These are phyloP conservation scores for Drosophila guanche DNA, from an alignment of 1,140 invertebrate genomes.

Conservation along the genomic window DNA sequence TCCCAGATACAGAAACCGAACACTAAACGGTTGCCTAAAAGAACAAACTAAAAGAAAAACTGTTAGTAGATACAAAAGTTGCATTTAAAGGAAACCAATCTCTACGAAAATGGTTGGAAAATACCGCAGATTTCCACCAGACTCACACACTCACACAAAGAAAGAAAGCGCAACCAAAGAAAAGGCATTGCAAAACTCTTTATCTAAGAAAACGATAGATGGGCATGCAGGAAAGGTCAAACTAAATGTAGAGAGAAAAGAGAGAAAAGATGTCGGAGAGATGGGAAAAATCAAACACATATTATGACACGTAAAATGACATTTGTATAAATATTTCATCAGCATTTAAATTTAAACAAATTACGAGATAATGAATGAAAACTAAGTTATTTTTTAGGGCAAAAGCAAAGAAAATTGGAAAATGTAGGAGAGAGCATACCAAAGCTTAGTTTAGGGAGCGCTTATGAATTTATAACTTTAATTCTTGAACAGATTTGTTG, in stretches of 20 bases:
- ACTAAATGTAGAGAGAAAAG: slow-evolving; percentile 28
- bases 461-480: slow-evolving; percentile 64
- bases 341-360: slow-evolving; percentile 77
- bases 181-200: slow-evolving; percentile 52
- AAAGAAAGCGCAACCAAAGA: slow-evolving; percentile 77
- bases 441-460: slow-evolving; percentile 74
- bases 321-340: slow-evolving; percentile 82
- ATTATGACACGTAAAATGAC: slow-evolving; percentile 73
- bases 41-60: slow-evolving; percentile 36
- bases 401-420: slow-evolving; percentile 22
- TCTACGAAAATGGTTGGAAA: slow-evolving; percentile 3
- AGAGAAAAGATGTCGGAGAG: slow-evolving; percentile 9
- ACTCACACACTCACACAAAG: slow-evolving; percentile 42
- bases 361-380: slow-evolving; percentile 45
- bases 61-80: slow-evolving; percentile 68
- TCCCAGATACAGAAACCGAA: slow-evolving; percentile 20
- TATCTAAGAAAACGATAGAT: slow-evolving; percentile 26
- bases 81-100: slow-evolving; percentile 60
- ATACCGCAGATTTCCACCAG: slow-evolving; percentile 8
- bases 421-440: slow-evolving; percentile 61
- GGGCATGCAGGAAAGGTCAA: slow-evolving; percentile 7
- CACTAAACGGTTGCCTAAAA: slow-evolving; percentile 41
- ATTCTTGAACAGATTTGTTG: slow-evolving; percentile 54
- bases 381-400: slow-evolving; percentile 71
- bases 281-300: slow-evolving; percentile 65